These are phyloP conservation scores for Murina feae DNA, from an alignment of 2,113 vertebrate species.

Conservation along the genomic window DNA sequence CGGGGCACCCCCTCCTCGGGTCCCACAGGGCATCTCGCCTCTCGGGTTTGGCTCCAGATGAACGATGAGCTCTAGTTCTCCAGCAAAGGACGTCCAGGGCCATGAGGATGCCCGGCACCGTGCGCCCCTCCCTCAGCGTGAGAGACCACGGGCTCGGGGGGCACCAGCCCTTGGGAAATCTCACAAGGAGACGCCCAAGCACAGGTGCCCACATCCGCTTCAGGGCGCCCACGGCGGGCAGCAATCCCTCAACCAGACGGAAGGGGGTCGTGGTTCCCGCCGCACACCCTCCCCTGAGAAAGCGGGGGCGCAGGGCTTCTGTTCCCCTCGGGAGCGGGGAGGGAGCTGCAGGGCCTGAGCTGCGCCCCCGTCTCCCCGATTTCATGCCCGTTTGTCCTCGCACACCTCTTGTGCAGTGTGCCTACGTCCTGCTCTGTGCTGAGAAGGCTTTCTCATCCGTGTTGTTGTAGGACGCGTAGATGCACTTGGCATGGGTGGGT, in stretches of 20 bases:
- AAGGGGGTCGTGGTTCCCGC: neutral
- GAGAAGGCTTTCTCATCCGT: neutral
- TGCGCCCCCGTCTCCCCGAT: no score
- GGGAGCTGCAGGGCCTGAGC: neutral
- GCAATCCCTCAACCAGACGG: neutral
- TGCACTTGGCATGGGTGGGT: neutral
- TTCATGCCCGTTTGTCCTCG: neutral
- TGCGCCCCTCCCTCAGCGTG: neutral
- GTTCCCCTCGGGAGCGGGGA: neutral
- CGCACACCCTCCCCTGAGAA: constrained; percentile 1
- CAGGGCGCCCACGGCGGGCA: neutral
- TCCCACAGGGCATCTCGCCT: no score
- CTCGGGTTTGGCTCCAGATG: neutral
- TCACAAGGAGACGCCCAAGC: neutral
- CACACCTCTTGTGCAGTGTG: neutral
- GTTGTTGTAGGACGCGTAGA: neutral
- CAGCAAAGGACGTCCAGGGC: neutral
- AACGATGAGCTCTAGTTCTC: neutral
- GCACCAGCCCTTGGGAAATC: neutral
- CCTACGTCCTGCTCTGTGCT: neutral
- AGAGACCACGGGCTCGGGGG: neutral
- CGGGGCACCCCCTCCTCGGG: no score
- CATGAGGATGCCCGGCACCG: neutral
- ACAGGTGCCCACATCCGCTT: neutral
- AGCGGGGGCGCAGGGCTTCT: neutral